Evolutionary conservation across 1,140 invertebrate species (phyloP).

Genomic region (Bombus affinis): DNA sequence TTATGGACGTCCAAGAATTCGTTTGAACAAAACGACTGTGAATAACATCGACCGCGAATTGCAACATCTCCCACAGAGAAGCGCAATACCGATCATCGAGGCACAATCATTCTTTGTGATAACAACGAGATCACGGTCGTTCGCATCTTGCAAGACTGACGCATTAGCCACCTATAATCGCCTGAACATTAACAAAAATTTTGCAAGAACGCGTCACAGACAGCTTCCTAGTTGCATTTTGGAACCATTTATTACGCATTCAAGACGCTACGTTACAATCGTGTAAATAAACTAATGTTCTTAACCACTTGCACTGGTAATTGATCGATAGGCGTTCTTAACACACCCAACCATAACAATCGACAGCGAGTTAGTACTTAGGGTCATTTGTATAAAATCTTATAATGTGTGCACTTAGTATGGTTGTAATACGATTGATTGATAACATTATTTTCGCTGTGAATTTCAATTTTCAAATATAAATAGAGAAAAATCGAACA

Average conservation of each 20-base stretch:
- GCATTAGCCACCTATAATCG: conserved; percentile 13
- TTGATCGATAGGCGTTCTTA: background rate
- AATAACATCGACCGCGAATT: background rate
- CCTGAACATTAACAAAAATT: conserved; percentile 6
- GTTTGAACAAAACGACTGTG: too few relatives aligned
- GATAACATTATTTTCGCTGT: background rate
- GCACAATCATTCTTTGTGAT: conserved; percentile 14
- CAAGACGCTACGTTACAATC: background rate
- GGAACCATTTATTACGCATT: background rate
- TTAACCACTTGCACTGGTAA: background rate
- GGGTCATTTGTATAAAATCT: background rate
- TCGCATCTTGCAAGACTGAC: background rate
- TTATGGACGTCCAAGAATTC: background rate
- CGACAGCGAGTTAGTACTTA: background rate
- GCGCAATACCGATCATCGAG: background rate
- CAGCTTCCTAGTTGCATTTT: background rate
- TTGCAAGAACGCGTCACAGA: background rate
- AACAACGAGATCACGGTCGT: conserved; percentile 22
- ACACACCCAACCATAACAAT: background rate
- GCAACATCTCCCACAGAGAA: background rate
- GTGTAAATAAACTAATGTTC: background rate
- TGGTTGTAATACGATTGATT: background rate
- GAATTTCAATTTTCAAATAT: background rate
- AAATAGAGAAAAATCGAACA: background rate
- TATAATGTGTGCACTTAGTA: background rate